Percentiles rank a stretch among this genome's conserved stretches.
Evolutionary conservation across 1,140 invertebrate species (phyloP).

Genomic region (Hormaphis cornu): DNA sequence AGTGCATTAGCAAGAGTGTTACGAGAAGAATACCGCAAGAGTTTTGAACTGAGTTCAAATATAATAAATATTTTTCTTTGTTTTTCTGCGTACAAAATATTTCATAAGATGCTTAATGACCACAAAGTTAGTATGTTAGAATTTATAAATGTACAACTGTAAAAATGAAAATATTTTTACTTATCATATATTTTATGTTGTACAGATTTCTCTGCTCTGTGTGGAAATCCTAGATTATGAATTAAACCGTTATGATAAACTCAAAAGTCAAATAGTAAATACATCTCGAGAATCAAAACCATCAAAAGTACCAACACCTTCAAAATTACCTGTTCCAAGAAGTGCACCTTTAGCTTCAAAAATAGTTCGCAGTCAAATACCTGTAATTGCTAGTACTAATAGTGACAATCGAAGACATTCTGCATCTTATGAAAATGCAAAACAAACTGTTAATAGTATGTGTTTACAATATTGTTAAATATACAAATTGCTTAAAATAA

Average conservation of each 20-base stretch:
- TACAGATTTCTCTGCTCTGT: constrained; percentile 82
- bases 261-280: constrained; percentile 76
- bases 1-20: constrained; percentile 89
- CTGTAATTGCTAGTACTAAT: constrained; percentile 21
- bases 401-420: constrained; percentile 30
- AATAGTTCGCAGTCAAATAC: constrained; percentile 33
- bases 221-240: constrained; percentile 95
- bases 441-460: constrained; percentile 19
- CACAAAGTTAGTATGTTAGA: constrained; percentile 68
- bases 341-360: constrained; percentile 27
- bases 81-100: constrained; percentile 92
- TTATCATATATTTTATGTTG: constrained; percentile 40
- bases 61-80: constrained; percentile 96
- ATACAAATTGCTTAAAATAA: too few species aligned
- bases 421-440: constrained; percentile 9
- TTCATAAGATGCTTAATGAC: constrained; percentile 83
- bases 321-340: constrained; percentile 38
- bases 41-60: constrained; percentile 90
- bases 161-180: too few species aligned
- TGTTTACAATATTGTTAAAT: too few species aligned
- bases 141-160: too few species aligned
- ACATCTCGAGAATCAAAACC: constrained; percentile 42
- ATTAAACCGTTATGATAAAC: constrained; percentile 81
- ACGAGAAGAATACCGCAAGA: constrained; percentile 93
- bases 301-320: constrained; percentile 18